A percentile compares a stretch with the other conserved stretches of the same genome.
Evolutionary conservation across 1,140 invertebrate species (phyloP).

Genomic region (Drosophila triauraria): DNA sequence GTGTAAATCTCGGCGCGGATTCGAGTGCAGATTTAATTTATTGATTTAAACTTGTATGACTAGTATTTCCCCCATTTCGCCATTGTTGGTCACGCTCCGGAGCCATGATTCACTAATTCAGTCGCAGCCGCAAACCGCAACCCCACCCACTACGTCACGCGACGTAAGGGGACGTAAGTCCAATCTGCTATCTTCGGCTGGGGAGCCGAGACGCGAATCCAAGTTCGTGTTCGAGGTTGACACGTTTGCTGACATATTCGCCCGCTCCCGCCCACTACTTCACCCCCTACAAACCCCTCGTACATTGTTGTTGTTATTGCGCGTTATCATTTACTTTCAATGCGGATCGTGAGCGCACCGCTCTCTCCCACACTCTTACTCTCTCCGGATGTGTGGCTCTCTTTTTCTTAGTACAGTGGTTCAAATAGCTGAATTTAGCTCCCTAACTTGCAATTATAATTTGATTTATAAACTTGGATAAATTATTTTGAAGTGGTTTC

Average conservation of each 20-base stretch:
- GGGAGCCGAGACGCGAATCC: slow-evolving; percentile 41
- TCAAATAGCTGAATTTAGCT: too few relatives aligned
- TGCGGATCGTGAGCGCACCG: slow-evolving; percentile 50
- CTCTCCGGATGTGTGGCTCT: slow-evolving; percentile 20
- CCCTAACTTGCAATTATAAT: too few relatives aligned
- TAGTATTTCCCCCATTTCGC: slow-evolving; percentile 31
- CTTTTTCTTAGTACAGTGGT: slow-evolving; percentile 10
- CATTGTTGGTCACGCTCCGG: slow-evolving; percentile 58
- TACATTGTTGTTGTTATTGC: slow-evolving; percentile 62
- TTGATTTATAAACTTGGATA: not conserved
- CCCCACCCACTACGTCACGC: slow-evolving; percentile 46
- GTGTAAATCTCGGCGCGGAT: not conserved
- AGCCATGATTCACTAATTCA: slow-evolving; percentile 44
- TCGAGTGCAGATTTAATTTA: slow-evolving; percentile 41
- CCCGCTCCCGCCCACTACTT: slow-evolving; percentile 1
- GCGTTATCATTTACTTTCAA: slow-evolving; percentile 81
- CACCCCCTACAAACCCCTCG: slow-evolving; percentile 1
- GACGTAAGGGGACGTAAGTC: slow-evolving; percentile 38
- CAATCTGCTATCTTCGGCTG: slow-evolving; percentile 25
- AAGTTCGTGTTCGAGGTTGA: slow-evolving; percentile 57
- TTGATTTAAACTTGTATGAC: slow-evolving; percentile 53
- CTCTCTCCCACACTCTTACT: slow-evolving; percentile 23
- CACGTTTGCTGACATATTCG: slow-evolving; percentile 62
- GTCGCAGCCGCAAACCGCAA: slow-evolving; percentile 14
- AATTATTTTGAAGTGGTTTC: too few relatives aligned